phyloP scores from a whole-genome alignment of 2,888 invertebrate genomes.

The Lypha dubia region DNA sequence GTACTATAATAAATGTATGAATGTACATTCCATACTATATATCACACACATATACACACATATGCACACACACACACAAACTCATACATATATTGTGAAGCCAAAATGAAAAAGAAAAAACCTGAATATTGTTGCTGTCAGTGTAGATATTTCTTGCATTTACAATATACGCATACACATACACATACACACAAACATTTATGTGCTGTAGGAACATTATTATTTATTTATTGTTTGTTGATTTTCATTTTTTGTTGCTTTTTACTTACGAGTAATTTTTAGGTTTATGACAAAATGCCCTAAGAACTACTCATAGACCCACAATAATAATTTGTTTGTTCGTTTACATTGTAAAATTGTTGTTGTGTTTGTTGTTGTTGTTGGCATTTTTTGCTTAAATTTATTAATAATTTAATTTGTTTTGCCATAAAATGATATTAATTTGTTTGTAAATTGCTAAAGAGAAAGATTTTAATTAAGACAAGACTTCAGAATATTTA shows the following conservation, averaged over 20 bases:
- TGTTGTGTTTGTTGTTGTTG: slow-evolving; percentile 32
- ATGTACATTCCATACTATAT: background rate
- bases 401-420: slow-evolving; percentile 62
- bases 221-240: slow-evolving; percentile 60
- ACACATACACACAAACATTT: background rate
- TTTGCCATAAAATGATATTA: slow-evolving; percentile 54
- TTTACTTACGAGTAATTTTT: slow-evolving; percentile 4
- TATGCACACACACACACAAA: background rate
- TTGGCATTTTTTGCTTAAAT: slow-evolving; percentile 25
- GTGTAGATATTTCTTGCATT: background rate
- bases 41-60: background rate
- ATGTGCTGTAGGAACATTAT: slow-evolving; percentile 53
- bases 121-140: background rate
- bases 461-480: background rate
- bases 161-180: background rate
- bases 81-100: background rate
- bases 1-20: background rate
- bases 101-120: background rate
- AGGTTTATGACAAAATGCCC: background rate
- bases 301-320: slow-evolving; percentile 17
- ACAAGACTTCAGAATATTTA: background rate
- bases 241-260: slow-evolving; percentile 49
- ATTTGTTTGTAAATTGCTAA: slow-evolving; percentile 29
- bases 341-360: slow-evolving; percentile 25
- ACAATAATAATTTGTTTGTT: background rate